These are phyloP conservation scores for Lasius fuliginosus DNA, from an alignment of 2,888 invertebrate genomes.

Conservation along the genomic window DNA sequence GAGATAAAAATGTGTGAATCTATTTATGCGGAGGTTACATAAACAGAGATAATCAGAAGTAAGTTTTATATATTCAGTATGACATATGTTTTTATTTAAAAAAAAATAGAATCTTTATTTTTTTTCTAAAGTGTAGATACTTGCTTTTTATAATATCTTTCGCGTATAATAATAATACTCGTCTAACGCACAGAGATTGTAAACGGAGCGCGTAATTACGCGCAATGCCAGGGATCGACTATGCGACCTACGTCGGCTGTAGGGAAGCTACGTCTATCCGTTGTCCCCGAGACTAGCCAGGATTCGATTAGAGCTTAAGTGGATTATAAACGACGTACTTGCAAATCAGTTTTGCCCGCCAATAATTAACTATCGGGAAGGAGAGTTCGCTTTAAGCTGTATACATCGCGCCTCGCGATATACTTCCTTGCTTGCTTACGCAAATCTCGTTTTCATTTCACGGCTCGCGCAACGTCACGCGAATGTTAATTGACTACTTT, in stretches of 20 bases:
- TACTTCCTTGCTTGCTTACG: constrained; percentile 9
- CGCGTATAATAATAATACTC: neutral
- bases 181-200: constrained; percentile 27
- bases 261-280: constrained; percentile 63
- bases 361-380: constrained; percentile 78
- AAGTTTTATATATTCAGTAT: neutral
- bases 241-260: constrained; percentile 49
- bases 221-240: constrained; percentile 52
- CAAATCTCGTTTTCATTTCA: constrained; percentile 40
- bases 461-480: neutral
- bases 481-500: constrained; percentile 13
- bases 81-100: neutral
- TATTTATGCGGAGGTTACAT: neutral
- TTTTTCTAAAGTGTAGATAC: neutral
- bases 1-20: neutral
- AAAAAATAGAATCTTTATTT: neutral
- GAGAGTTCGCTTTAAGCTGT: constrained; percentile 75
- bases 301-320: constrained; percentile 76
- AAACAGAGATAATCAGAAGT: neutral
- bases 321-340: constrained; percentile 78
- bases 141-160: neutral
- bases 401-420: constrained; percentile 19
- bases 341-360: constrained; percentile 76
- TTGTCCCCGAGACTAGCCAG: constrained; percentile 68
- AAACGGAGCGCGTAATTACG: constrained; percentile 58